These are phyloP conservation scores for Pseudococcus longispinus DNA, from an alignment of 2,888 invertebrate genomes.

Conservation along the genomic window DNA sequence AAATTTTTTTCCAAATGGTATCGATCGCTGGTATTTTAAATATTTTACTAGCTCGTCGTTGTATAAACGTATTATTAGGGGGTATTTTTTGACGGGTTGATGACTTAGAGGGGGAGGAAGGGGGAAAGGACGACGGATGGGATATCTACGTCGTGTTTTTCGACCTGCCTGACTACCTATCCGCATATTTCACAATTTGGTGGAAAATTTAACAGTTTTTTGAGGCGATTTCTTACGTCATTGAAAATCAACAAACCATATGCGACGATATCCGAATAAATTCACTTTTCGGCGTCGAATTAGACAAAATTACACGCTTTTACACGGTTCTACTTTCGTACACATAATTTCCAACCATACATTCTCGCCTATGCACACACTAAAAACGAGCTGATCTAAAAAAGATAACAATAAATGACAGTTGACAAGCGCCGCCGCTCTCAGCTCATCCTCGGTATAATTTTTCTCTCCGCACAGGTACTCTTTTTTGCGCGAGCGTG, in stretches of 20 bases:
- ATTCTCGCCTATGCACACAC: background rate
- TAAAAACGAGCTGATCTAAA: background rate
- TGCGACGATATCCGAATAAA: background rate
- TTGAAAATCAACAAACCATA: background rate
- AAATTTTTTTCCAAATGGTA: background rate
- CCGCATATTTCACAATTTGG: background rate
- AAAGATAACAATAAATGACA: conserved; percentile 27
- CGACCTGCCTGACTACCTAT: too few relatives aligned
- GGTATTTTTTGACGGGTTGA: background rate
- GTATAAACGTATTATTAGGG: background rate
- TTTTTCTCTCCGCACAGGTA: background rate
- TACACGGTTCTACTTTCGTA: conserved; percentile 9
- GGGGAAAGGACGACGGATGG: background rate
- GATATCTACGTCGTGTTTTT: background rate
- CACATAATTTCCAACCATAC: background rate
- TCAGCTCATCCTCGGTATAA: background rate
- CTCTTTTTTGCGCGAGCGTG: background rate
- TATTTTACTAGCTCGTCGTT: background rate
- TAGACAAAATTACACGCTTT: conserved; percentile 36
- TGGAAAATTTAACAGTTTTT: background rate
- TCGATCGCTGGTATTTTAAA: background rate
- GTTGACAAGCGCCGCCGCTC: conserved; percentile 17
- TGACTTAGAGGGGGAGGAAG: too few relatives aligned
- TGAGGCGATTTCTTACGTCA: background rate
- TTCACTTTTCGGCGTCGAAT: background rate